Conservation (phyloP, 2,113 vertebrate species). For the Hippocampus comes region DNA sequence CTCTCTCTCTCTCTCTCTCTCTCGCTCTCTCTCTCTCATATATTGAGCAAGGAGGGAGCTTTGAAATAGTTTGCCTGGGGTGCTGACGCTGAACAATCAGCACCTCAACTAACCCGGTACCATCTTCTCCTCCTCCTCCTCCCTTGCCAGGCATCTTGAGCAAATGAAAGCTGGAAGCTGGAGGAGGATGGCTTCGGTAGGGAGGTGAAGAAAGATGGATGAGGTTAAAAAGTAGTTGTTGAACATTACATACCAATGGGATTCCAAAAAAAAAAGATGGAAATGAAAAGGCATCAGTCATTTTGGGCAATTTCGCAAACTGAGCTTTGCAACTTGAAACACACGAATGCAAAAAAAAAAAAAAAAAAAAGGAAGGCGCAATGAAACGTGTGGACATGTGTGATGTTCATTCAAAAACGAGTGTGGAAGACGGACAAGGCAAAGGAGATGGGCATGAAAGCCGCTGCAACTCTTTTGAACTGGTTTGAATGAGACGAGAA, state of each 20-base stretch:
- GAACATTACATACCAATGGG: constrained; percentile 1
- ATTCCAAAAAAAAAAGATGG: constrained; percentile 1
- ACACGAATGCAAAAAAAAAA: background rate
- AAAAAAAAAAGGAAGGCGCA: constrained; percentile 5
- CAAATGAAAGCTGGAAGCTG: background rate
- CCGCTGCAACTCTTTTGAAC: constrained; percentile 30
- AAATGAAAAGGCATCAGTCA: background rate
- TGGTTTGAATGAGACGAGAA: constrained; percentile 40
- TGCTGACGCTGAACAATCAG: constrained; percentile 40
- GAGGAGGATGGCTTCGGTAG: background rate
- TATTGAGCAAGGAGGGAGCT: constrained; percentile 6
- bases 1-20: too few species aligned
- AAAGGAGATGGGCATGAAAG: constrained; percentile 37
- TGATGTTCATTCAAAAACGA: constrained; percentile 26
- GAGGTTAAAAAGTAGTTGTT: constrained; percentile 16
- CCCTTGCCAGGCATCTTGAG: constrained; percentile 39
- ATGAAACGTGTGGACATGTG: constrained; percentile 29
- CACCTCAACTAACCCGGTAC: constrained; percentile 43
- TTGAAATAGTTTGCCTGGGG: constrained; percentile 20
- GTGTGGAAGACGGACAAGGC: constrained; percentile 2
- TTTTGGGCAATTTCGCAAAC: background rate
- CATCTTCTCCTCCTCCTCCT: constrained; percentile 25
- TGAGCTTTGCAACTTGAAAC: background rate
- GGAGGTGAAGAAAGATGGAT: constrained; percentile 27
- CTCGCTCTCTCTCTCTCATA: too few species aligned